Base-by-base conservation (phyloP, 1,140 invertebrate genomes). In the Paramacrobiotus metropolitanus region DNA sequence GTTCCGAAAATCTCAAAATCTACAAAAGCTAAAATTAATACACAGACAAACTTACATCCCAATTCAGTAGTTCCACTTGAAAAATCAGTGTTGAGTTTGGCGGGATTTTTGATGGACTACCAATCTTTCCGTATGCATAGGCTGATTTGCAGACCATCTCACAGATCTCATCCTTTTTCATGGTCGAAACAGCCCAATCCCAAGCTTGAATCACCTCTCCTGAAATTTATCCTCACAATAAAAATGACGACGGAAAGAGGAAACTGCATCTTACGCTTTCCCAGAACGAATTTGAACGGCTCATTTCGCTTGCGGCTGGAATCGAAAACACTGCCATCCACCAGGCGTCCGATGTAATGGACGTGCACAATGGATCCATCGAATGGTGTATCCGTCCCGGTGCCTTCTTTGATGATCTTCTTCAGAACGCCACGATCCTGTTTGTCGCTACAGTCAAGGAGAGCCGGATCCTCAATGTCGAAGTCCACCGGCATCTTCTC, bases 161-260 rank as follows among this genome's bases (percentile, higher is more conserved):
- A 44, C 84, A 82, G 30, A 84, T 72, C 74, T 97, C 92, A 0
- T 87, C 87, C 67, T 83, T 84, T 73, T 85, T 88, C 93, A 98
- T 97, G 0, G 85, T 86, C 0, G 85, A 82, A 2, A 97, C 82
- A 60, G 88, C 92, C 65, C 88, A 79, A 69, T 97, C 92, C 85
- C 92, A 97, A 74, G 81, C 91, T 78, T 89, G 89, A 62, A 98
- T 93, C 1, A 94, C 87, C 66, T 72, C 71, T 1, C 80, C 83
- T 83, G 64, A 4, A 67, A 59, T n/a, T 9, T n/a, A 40, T 9
- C 34, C 34, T 9, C 34, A 40, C 9, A n/a, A n/a, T n/a, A n/a
- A n/a, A 61, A 30, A 18, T 31, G 20, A n/a, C 21, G 68, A 64
- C 21, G 18, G 45, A 44, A 29, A 61, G 21, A 64, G n/a, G 20